phyloP scores from a whole-genome alignment of 2,113 vertebrate species.

The Chlorodrepanis virens region DNA sequence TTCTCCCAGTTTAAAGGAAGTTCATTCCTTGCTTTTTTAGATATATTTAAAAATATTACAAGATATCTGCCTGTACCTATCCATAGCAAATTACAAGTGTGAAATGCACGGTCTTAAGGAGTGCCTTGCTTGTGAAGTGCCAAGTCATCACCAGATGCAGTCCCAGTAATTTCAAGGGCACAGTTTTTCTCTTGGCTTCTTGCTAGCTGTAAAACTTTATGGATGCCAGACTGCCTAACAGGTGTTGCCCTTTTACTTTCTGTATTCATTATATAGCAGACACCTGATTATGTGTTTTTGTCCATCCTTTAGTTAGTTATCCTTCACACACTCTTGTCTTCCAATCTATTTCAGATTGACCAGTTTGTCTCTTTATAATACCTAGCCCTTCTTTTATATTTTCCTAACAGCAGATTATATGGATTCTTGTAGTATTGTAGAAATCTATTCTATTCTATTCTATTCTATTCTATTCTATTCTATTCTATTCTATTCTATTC shows the following conservation, averaged over 20 bases:
- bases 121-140: background rate
- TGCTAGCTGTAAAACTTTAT: background rate
- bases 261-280: background rate
- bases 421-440: background rate
- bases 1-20: background rate
- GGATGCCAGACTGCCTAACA: background rate
- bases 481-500: background rate
- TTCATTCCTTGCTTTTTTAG: background rate
- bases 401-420: background rate
- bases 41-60: background rate
- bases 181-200: background rate
- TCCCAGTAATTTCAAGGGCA: background rate
- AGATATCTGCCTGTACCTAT: background rate
- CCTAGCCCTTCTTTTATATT: background rate
- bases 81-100: background rate
- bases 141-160: background rate
- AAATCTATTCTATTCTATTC: background rate
- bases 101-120: background rate
- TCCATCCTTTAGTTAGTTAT: background rate
- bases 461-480: background rate
- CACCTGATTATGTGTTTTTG: background rate
- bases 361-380: background rate
- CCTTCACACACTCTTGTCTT: background rate
- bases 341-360: background rate
- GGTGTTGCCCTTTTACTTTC: background rate